These are phyloP conservation scores for Macheiramphus alcinus DNA, from an alignment of 2,113 vertebrate species.

Conservation along the genomic window DNA sequence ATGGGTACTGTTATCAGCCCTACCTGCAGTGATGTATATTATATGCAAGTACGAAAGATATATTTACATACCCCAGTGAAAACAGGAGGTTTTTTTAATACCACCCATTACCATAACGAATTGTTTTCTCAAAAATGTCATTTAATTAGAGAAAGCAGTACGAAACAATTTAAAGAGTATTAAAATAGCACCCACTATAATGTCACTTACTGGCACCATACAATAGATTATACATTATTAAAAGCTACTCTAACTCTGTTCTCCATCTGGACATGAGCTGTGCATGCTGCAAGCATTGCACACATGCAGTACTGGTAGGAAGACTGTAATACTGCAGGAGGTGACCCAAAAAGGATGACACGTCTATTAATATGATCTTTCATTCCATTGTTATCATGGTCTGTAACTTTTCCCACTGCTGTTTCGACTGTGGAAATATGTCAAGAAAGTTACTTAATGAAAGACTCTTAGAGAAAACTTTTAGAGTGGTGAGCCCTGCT, in stretches of 20 bases:
- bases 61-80: not conserved
- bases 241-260: not conserved
- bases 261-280: not conserved
- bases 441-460: not conserved
- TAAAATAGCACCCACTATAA: not conserved
- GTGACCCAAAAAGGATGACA: not conserved
- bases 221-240: not conserved
- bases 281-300: not conserved
- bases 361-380: not conserved
- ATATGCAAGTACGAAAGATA: not conserved
- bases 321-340: not conserved
- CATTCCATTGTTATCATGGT: not conserved
- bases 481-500: not conserved
- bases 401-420: not conserved
- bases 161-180: conserved; percentile 20
- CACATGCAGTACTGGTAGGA: not conserved
- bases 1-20: not conserved
- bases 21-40: not conserved
- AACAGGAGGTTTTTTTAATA: not conserved
- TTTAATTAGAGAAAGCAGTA: conserved; percentile 16
- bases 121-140: not conserved
- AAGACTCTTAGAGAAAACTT: not conserved
- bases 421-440: not conserved
- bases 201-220: not conserved
- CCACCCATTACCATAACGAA: not conserved